Evolutionary conservation across 2,888 invertebrate species (phyloP).

Genomic region (Coenonympha arcania): DNA sequence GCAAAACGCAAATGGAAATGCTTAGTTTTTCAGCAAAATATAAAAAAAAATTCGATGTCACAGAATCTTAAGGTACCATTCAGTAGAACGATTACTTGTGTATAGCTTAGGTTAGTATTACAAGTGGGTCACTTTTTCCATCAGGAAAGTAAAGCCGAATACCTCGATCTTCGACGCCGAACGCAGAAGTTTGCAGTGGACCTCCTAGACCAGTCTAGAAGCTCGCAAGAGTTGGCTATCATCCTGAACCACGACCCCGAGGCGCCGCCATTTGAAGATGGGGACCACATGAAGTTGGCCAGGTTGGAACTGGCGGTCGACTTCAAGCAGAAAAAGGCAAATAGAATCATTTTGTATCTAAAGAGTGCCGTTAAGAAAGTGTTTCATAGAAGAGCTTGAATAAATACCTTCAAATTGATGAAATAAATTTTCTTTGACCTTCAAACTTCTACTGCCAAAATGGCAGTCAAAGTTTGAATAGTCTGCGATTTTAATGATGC

Average conservation of each 20-base stretch:
- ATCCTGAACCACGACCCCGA: slow-evolving; percentile 93
- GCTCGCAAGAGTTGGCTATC: slow-evolving; percentile 93
- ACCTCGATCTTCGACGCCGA: slow-evolving; percentile 86
- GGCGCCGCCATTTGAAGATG: slow-evolving; percentile 80
- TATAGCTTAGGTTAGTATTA: no score
- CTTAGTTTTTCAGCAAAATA: no score
- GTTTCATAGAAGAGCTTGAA: not conserved
- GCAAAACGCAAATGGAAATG: no score
- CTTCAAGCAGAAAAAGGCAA: slow-evolving; percentile 95
- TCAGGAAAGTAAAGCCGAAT: slow-evolving; percentile 91
- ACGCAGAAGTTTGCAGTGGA: slow-evolving; percentile 94
- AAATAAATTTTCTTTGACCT: no score
- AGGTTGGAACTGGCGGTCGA: slow-evolving; percentile 91
- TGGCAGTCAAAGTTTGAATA: no score
- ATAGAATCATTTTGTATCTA: not conserved
- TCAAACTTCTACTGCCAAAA: no score
- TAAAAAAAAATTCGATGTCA: no score
- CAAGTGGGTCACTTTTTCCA: not conserved
- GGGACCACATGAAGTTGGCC: slow-evolving; percentile 88
- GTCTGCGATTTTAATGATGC: no score
- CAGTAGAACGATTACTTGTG: no score
- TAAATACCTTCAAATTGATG: no score
- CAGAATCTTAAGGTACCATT: no score
- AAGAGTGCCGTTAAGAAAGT: not conserved
- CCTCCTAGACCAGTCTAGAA: slow-evolving; percentile 90